These are phyloP conservation scores for Pipra filicauda DNA, from an alignment of 2,113 vertebrate genomes.

Conservation along the genomic window DNA sequence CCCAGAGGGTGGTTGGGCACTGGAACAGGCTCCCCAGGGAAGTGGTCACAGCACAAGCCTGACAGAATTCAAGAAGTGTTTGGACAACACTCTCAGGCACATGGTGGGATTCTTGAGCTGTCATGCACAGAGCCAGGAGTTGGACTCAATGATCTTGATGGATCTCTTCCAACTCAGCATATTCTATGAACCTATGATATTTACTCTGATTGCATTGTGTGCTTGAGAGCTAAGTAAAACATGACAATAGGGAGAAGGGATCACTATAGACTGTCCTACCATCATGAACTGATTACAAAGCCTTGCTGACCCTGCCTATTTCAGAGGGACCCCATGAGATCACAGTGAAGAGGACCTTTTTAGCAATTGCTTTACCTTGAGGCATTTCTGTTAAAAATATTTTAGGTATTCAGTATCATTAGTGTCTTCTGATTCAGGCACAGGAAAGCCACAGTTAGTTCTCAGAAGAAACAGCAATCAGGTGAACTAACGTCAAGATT, in stretches of 20 bases:
- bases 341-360: neutral
- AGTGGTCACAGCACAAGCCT: neutral
- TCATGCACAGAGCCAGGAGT: neutral
- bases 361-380: neutral
- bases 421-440: neutral
- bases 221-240: neutral
- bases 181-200: neutral
- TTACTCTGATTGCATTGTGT: neutral
- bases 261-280: neutral
- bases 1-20: rapidly evolving
- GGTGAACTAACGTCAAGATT: neutral
- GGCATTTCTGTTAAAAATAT: neutral
- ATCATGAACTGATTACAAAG: neutral
- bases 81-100: neutral
- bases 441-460: neutral
- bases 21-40: neutral
- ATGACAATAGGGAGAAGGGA: neutral
- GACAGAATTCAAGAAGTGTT: neutral
- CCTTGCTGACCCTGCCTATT: neutral
- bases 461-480: neutral
- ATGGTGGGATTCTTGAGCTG: too few relatives aligned
- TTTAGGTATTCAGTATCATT: neutral
- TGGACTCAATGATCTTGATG: neutral
- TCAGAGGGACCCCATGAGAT: neutral
- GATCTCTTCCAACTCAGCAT: neutral